Evolutionary conservation across 23 tunicate genomes (phyloP), one percentile per base, ranked within the genome.

Genomic region (Trididemnum miniatum): DNA sequence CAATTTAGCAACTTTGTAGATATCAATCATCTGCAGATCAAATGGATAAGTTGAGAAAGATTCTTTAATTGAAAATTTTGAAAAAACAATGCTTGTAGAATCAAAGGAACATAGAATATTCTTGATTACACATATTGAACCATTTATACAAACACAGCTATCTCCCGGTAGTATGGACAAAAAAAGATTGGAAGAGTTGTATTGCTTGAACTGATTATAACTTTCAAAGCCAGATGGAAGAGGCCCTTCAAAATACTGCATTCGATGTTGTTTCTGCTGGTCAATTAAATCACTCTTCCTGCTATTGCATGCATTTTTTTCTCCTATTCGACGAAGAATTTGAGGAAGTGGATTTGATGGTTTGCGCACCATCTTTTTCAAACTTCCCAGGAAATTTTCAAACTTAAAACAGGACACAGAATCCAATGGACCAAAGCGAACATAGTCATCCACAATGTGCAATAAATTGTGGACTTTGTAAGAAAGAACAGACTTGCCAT

Each of bases 391-490:
- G 51, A 65, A 82, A 32, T 71, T 82, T 71, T 82, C 79, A 82
- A 51, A 82, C 23, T 78, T 78, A 82, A 82, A 82, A 50, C 79
- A 71, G 30, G 79, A 82, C 20, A 82, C 71, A 54, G 35, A 23
- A 65, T 82, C 79, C 69, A 82, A 82, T 27, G 77, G 49, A 51
- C 86, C 86, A 82, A 65, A 69, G 24, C 24, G 71, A 12, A 23
- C 20, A 71, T 1, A 51, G 33, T 82, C 86, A 54, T 82, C 63
- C n/a, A 71, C 79, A 2, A 82, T 22, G 51, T 82, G 86, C 34
- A 82, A 38, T 34, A 82, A 33, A 54, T 30, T 65, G 30, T 82
- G 86, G 0, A 82, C 86, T 71, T 69, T 82, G 60, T 82, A 82
- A 31, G 65, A 27, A 2, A 82, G 35, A 71, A 82, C 57, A 50